Percentiles rank a stretch among this genome's conserved stretches.
Evolutionary conservation across 1,140 invertebrate genomes (phyloP).

Genomic region (Nasonia vitripennis): DNA sequence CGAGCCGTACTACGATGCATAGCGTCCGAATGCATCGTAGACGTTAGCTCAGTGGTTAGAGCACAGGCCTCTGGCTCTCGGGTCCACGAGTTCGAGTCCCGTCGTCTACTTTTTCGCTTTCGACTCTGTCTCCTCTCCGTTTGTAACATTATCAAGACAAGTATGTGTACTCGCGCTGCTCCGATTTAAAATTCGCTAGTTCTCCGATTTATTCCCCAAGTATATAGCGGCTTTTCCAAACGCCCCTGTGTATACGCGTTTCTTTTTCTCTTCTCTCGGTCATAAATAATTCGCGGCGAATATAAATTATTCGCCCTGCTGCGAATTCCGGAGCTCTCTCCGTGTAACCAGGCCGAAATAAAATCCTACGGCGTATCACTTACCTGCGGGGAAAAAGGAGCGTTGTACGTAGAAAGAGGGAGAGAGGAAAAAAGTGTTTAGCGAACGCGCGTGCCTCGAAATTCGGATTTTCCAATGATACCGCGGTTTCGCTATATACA

Average conservation of each 20-base stretch:
- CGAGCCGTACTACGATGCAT: too few species aligned
- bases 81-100: too few species aligned
- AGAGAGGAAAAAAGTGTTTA: conserved; percentile 32
- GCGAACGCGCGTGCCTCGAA: conserved; percentile 36
- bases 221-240: not conserved
- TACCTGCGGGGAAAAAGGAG: not conserved
- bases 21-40: too few species aligned
- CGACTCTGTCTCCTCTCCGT: too few species aligned
- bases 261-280: not conserved
- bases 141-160: too few species aligned
- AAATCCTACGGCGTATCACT: conserved; percentile 17
- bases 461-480: conserved; percentile 46
- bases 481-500: not conserved
- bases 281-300: conserved; percentile 37
- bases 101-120: too few species aligned
- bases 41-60: too few species aligned
- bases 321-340: not conserved
- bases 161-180: not conserved
- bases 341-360: conserved; percentile 10
- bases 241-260: not conserved
- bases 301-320: not conserved
- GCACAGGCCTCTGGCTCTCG: too few species aligned
- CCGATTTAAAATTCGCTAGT: not conserved
- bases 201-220: not conserved
- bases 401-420: too few species aligned